These are phyloP conservation scores for Meganola albula DNA, from an alignment of 2,888 invertebrate species.

Conservation along the genomic window DNA sequence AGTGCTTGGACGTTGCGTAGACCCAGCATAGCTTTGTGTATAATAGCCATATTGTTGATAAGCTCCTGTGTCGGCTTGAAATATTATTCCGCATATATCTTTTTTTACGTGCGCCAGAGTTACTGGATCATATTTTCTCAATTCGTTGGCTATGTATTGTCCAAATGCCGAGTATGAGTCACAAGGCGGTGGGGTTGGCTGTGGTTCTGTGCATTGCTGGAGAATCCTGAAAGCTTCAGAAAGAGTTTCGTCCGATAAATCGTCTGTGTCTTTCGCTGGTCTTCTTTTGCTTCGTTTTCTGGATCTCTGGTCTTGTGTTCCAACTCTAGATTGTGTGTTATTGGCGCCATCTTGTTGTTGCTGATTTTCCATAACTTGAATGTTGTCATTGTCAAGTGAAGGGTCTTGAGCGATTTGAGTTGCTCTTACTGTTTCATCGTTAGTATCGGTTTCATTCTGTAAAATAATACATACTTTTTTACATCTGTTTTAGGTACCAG, in stretches of 20 bases:
- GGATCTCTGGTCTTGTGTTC: constrained; percentile 8
- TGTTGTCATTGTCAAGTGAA: constrained; percentile 10
- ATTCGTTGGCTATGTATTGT: constrained; percentile 16
- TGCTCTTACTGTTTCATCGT: constrained; percentile 11
- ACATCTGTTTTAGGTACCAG: constrained; percentile 6
- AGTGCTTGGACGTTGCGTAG: constrained; percentile 8
- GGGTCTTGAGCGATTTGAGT: constrained; percentile 11
- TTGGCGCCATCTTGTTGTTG: constrained; percentile 10
- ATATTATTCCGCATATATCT: constrained; percentile 12
- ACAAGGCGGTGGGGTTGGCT: constrained; percentile 9
- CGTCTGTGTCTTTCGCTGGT: constrained; percentile 8
- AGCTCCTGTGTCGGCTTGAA: constrained; percentile 12
- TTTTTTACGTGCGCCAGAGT: constrained; percentile 9
- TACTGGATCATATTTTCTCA: constrained; percentile 16
- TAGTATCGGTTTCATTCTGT: constrained; percentile 9
- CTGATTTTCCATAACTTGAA: constrained; percentile 12
- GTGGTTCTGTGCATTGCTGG: constrained; percentile 9
- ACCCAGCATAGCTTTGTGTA: too few species aligned
- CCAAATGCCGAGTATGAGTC: constrained; percentile 14
- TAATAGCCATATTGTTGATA: constrained; percentile 10
- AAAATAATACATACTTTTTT: too few species aligned
- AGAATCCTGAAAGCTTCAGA: constrained; percentile 12
- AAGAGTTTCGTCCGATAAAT: constrained; percentile 12
- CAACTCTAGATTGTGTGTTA: constrained; percentile 9
- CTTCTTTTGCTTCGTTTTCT: constrained; percentile 9